Percentiles rank a stretch among this genome's conserved stretches.
Conservation (phyloP, 2,797 vertebrate species). For the Nothura maculosa region DNA sequence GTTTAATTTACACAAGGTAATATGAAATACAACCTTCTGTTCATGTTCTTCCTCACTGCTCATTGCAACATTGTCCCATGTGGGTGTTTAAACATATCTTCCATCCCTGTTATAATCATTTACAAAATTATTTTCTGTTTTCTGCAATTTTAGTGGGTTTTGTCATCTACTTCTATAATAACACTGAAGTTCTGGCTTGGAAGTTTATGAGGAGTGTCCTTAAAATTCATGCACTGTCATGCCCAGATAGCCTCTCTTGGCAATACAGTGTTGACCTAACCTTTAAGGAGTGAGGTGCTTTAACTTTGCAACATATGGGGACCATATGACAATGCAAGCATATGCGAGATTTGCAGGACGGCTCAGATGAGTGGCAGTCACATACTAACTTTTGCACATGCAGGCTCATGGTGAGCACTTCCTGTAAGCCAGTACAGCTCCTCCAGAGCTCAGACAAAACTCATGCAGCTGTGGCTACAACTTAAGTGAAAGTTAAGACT, state of each 20-base stretch:
- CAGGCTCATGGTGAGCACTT: not conserved
- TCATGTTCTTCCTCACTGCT: not conserved
- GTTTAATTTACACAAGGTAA: not conserved
- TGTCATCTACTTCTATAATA: slow-evolving; percentile 29
- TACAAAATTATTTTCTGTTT: slow-evolving; percentile 5
- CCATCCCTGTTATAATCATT: not conserved
- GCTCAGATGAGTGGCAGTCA: not conserved
- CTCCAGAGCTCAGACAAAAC: not conserved
- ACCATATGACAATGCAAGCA: accelerated
- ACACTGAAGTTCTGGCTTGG: slow-evolving; percentile 4
- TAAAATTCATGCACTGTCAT: slow-evolving; percentile 31
- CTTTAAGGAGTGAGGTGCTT: not conserved
- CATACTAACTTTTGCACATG: not conserved
- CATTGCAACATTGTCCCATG: not conserved
- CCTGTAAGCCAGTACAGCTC: not conserved
- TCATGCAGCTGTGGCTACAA: not conserved
- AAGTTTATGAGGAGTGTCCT: slow-evolving; percentile 59
- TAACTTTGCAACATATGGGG: not conserved
- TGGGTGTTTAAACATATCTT: not conserved
- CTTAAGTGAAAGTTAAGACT: accelerated
- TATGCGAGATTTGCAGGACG: accelerated
- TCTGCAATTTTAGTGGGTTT: not conserved
- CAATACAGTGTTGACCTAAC: not conserved
- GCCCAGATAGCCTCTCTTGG: not conserved
- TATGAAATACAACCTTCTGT: not conserved